Evolutionary conservation across 2,888 invertebrate species (phyloP).

Genomic region (Oegoconia quadripuncta): DNA sequence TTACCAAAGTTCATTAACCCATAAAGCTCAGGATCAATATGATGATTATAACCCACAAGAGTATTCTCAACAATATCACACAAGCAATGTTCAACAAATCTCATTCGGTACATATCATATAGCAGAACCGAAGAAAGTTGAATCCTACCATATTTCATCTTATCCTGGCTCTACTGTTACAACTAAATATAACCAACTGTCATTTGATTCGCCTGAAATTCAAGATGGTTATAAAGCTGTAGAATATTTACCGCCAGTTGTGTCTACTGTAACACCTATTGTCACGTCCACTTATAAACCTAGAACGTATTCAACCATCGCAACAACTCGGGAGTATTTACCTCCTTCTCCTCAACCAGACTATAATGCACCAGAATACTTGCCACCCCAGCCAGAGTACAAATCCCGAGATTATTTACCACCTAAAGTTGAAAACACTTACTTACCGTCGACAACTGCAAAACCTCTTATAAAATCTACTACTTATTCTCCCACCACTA

Average conservation of each 20-base stretch:
- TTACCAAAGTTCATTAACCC: constrained; percentile 43
- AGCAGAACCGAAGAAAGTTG: constrained; percentile 45
- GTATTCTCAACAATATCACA: constrained; percentile 33
- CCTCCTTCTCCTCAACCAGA: constrained; percentile 26
- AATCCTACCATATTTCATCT: constrained; percentile 51
- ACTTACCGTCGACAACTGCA: constrained; percentile 39
- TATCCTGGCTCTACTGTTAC: constrained; percentile 43
- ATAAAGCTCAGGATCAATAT: constrained; percentile 41
- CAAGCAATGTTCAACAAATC: constrained; percentile 28
- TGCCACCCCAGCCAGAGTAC: constrained; percentile 25
- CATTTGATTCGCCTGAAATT: constrained; percentile 59
- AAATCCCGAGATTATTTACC: constrained; percentile 34
- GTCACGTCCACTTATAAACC: constrained; percentile 51
- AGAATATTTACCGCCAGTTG: constrained; percentile 63
- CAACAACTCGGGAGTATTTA: constrained; percentile 19
- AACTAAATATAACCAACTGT: constrained; percentile 48
- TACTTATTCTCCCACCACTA: constrained; percentile 37
- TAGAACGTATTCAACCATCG: constrained; percentile 41
- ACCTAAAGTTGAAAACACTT: constrained; percentile 27
- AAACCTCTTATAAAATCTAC: constrained; percentile 42
- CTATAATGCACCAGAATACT: constrained; percentile 36
- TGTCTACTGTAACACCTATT: constrained; percentile 38
- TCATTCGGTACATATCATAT: constrained; percentile 47
- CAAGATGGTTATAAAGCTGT: constrained; percentile 60
- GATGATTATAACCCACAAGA: constrained; percentile 40